phyloP scores from a whole-genome alignment of 2,797 vertebrate genomes.

The Lepilemur ruficaudatus region DNA sequence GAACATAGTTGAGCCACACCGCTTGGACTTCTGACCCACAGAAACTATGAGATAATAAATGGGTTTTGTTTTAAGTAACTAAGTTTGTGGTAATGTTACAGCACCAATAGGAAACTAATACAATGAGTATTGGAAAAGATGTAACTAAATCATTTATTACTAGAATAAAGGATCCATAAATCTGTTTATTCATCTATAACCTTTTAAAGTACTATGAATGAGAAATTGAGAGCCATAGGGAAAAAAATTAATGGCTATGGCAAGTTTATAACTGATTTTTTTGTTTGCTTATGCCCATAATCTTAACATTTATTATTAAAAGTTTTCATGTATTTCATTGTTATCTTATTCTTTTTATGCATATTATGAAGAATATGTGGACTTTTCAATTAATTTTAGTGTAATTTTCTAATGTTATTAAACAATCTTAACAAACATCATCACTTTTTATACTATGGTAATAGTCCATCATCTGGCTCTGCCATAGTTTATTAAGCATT shows the following conservation, averaged over 20 bases:
- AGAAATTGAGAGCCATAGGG: neutral
- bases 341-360: neutral
- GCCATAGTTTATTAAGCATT: constrained; percentile 8
- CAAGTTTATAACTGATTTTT: constrained; percentile 10
- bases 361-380: neutral
- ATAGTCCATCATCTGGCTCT: neutral
- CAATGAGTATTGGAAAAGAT: neutral
- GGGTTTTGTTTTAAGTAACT: neutral
- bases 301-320: neutral
- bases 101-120: neutral
- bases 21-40: neutral
- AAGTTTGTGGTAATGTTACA: neutral
- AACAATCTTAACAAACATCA: neutral
- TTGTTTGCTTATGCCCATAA: neutral
- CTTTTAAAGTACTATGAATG: constrained; percentile 9
- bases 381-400: neutral
- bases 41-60: neutral
- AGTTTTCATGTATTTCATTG: neutral
- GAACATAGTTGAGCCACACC: neutral
- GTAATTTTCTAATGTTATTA: neutral
- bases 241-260: neutral
- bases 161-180: neutral
- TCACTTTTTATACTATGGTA: neutral
- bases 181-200: neutral
- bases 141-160: neutral